Evolutionary conservation across 2,888 invertebrate genomes (phyloP).

Genomic region (Lymantria dispar): DNA sequence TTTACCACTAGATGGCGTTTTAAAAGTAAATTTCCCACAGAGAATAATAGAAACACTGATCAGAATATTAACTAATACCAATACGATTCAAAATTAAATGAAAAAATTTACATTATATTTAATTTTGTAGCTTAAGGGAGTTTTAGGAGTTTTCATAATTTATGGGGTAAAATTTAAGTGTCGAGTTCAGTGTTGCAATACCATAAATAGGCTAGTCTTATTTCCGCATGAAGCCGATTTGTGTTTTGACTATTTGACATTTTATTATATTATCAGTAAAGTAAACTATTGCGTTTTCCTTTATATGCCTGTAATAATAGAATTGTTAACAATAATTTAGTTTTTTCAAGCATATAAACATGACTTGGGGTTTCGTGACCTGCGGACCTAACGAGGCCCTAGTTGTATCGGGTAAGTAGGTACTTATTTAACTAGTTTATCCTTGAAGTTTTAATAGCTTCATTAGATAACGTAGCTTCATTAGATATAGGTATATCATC

Average conservation of each 20-base stretch:
- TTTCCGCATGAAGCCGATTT: slow-evolving; percentile 43
- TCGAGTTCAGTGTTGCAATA: too few relatives aligned
- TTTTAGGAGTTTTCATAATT: too few relatives aligned
- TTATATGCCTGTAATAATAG: slow-evolving; percentile 37
- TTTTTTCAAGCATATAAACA: slow-evolving; percentile 47
- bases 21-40: too few relatives aligned
- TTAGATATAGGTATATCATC: background rate
- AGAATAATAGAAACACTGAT: too few relatives aligned
- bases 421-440: background rate
- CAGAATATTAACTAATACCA: too few relatives aligned
- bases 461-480: background rate
- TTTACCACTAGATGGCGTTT: too few relatives aligned
- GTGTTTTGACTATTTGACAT: slow-evolving; percentile 47
- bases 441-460: background rate
- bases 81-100: too few relatives aligned
- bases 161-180: too few relatives aligned
- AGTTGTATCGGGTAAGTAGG: slow-evolving; percentile 92
- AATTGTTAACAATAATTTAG: slow-evolving; percentile 23
- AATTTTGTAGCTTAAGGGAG: too few relatives aligned
- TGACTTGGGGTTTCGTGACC: slow-evolving; percentile 95
- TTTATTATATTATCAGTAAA: slow-evolving; percentile 30
- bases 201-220: background rate
- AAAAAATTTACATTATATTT: too few relatives aligned
- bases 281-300: slow-evolving; percentile 20
- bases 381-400: slow-evolving; percentile 97